Conservation (phyloP, 2,113 vertebrate species). For the Dicentrarchus labrax region DNA sequence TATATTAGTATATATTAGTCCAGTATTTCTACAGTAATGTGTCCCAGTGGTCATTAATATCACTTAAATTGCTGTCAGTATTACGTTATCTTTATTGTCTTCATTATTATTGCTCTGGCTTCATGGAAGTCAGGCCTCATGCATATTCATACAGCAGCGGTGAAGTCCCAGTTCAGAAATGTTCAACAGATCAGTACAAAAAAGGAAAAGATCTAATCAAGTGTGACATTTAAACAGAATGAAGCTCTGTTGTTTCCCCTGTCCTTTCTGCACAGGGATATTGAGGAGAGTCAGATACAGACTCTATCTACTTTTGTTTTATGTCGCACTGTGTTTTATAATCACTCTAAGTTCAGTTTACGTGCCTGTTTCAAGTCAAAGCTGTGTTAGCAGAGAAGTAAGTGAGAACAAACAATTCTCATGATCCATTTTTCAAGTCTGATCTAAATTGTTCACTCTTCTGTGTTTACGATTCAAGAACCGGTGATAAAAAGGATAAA, state of each 20-base stretch:
- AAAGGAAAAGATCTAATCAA: conserved; percentile 48
- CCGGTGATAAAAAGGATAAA: too few relatives aligned
- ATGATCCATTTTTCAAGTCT: too few relatives aligned
- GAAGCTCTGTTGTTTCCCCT: conserved; percentile 33
- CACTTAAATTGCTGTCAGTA: conserved; percentile 43
- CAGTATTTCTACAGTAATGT: conserved; percentile 19
- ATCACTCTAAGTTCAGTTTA: conserved; percentile 7
- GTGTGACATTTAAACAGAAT: conserved; percentile 52
- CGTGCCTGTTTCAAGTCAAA: conserved; percentile 1
- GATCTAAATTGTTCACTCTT: too few relatives aligned
- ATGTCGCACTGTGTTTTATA: conserved; percentile 6
- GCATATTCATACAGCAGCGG: conserved; percentile 38
- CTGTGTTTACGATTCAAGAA: too few relatives aligned
- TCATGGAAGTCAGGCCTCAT: conserved; percentile 21
- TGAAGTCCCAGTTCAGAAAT: conserved; percentile 33
- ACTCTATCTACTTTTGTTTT: conserved; percentile 19
- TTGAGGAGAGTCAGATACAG: conserved; percentile 28
- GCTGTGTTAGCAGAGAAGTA: background rate
- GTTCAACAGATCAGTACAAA: conserved; percentile 30
- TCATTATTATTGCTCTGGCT: conserved; percentile 32
- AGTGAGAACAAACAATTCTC: too few relatives aligned
- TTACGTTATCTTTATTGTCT: conserved; percentile 50
- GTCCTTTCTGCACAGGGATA: background rate
- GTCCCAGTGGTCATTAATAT: conserved; percentile 44
- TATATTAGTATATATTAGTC: conserved; percentile 18